A percentile compares a stretch with the other conserved stretches of the same genome.
Conservation (phyloP, 2,113 vertebrate genomes). For the Camelus dromedarius region DNA sequence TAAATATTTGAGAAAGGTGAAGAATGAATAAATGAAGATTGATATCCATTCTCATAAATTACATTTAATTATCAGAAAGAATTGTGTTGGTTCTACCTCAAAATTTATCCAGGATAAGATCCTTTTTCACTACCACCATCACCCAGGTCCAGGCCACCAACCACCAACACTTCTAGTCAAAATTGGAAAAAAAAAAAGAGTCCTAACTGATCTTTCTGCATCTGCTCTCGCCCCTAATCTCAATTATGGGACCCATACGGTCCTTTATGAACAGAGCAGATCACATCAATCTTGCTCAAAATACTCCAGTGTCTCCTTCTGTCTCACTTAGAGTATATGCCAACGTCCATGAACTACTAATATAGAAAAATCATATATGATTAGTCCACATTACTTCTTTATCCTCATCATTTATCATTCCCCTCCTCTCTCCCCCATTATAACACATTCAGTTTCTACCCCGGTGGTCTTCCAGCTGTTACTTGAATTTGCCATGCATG, state of each 20-base stretch:
- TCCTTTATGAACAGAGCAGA: background rate
- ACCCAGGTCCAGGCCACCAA: background rate
- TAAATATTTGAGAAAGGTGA: slow-evolving; percentile 9
- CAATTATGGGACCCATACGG: background rate
- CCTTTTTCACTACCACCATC: background rate
- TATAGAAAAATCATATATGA: background rate
- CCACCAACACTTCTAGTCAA: background rate
- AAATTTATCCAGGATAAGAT: background rate
- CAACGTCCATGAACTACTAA: background rate
- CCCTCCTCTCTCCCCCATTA: accelerated
- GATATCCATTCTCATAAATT: background rate
- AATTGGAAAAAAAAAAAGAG: background rate
- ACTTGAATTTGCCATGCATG: background rate
- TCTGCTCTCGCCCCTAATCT: background rate
- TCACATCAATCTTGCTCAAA: background rate
- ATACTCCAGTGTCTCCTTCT: background rate
- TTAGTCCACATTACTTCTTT: background rate
- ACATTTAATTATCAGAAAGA: background rate
- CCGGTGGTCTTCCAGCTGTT: background rate
- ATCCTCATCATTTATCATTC: background rate
- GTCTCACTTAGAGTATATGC: background rate
- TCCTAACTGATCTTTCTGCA: background rate
- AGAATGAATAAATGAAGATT: background rate
- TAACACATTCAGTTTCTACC: background rate
- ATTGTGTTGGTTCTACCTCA: background rate